These are phyloP conservation scores for Drosophila takahashii DNA, from an alignment of 1,140 invertebrate species.

Conservation along the genomic window DNA sequence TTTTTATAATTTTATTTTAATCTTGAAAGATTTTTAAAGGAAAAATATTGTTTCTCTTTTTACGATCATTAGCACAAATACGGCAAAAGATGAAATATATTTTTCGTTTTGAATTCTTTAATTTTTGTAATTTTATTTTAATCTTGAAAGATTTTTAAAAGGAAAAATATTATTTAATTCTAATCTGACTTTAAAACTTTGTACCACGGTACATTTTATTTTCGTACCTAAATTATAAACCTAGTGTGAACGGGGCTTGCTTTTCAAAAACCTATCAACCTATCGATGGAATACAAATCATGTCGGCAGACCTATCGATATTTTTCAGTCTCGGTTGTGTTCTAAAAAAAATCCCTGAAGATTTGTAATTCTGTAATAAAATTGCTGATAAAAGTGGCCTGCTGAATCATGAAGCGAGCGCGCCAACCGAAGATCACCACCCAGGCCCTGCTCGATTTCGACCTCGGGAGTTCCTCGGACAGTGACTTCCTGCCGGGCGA, in stretches of 20 bases:
- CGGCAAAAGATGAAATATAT: neutral
- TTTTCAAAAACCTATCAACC: neutral
- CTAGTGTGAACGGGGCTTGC: no score
- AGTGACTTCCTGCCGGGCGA: conserved; percentile 96
- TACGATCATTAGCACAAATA: neutral
- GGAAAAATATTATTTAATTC: neutral
- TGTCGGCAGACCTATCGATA: neutral
- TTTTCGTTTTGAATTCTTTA: no score
- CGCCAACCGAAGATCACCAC: conserved; percentile 80
- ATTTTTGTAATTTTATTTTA: no score
- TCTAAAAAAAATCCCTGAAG: neutral
- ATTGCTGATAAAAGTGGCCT: conserved; percentile 1
- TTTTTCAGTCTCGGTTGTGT: neutral
- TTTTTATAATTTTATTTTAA: neutral
- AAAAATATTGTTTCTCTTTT: neutral
- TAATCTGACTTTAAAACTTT: neutral
- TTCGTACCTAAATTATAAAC: no score
- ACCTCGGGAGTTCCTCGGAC: conserved; percentile 97
- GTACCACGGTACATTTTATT: no score
- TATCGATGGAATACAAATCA: neutral
- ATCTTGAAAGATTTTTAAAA: no score
- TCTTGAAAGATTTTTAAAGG: no score
- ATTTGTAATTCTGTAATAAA: neutral
- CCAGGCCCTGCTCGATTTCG: conserved; percentile 85
- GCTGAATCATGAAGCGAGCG: conserved; percentile 56